A percentile compares a stretch with the other conserved stretches of the same genome.
Conservation (phyloP, 2,113 vertebrate genomes). For the Vombatus ursinus region DNA sequence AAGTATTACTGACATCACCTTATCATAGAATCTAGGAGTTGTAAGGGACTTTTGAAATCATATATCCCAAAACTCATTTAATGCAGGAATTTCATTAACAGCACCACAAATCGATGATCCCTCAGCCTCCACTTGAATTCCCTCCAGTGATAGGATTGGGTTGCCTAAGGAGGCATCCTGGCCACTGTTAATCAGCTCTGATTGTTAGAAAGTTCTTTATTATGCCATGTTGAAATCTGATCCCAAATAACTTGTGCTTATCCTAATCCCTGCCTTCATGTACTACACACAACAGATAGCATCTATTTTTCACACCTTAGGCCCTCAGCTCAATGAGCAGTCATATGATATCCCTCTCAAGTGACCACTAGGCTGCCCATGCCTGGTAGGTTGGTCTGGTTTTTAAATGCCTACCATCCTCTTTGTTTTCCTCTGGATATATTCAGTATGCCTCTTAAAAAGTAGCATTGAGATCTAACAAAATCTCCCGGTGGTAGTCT, state of each 20-base stretch:
- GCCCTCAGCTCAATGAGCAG: not conserved
- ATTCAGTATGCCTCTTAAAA: constrained; percentile 21
- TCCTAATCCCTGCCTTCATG: not conserved
- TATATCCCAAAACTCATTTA: too few species aligned
- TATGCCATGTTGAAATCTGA: not conserved
- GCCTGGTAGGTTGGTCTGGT: not conserved
- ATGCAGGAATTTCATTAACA: not conserved
- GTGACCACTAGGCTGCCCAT: not conserved
- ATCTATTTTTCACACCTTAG: constrained; percentile 4
- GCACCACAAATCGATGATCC: not conserved
- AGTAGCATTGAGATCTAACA: constrained; percentile 6
- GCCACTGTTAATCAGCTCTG: constrained; percentile 2
- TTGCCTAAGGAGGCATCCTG: not conserved
- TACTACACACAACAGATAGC: not conserved
- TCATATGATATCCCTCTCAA: not conserved
- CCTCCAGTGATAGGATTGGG: not conserved
- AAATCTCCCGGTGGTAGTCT: not conserved
- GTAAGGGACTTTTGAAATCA: too few species aligned
- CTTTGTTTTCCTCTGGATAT: constrained; percentile 16
- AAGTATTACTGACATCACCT: too few species aligned
- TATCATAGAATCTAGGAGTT: too few species aligned
- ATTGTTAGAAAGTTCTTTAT: constrained; percentile 33
- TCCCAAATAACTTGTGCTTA: too few species aligned
- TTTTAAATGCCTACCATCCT: not conserved
- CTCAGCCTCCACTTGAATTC: constrained; percentile 5